Evolutionary conservation across 2,888 invertebrate species (phyloP).

Genomic region (Caenorhabditis panamensis): DNA sequence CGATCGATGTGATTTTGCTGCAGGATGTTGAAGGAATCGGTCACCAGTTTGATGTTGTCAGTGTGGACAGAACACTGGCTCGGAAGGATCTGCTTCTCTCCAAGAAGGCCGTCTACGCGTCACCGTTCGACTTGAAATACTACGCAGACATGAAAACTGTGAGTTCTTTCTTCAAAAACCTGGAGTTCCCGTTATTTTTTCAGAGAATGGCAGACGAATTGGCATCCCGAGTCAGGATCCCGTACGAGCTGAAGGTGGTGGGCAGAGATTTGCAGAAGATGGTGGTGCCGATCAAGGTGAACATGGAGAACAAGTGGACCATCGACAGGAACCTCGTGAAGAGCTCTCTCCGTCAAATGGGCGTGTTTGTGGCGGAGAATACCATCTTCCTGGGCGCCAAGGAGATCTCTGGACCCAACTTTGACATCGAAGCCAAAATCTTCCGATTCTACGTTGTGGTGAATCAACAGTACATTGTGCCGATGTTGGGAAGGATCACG

Average conservation of each 20-base stretch:
- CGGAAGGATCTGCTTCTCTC: constrained; percentile 73
- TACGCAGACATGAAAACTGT: constrained; percentile 75
- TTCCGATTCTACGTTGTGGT: constrained; percentile 77
- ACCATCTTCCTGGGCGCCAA: constrained; percentile 87
- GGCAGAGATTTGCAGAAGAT: constrained; percentile 73
- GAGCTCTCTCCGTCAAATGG: constrained; percentile 74
- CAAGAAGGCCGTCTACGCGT: constrained; percentile 78
- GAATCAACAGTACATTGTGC: constrained; percentile 75
- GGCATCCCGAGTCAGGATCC: constrained; percentile 75
- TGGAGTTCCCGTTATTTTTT: too few relatives aligned
- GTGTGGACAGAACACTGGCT: constrained; percentile 71
- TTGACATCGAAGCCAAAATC: constrained; percentile 87
- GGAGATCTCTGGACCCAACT: constrained; percentile 89
- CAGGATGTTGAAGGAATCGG: constrained; percentile 79
- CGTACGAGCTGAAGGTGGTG: constrained; percentile 71
- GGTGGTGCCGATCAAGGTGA: constrained; percentile 75
- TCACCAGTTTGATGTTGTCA: constrained; percentile 78
- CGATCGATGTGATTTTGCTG: constrained; percentile 76
- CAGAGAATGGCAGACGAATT: constrained; percentile 79
- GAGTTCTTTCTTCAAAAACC: too few relatives aligned
- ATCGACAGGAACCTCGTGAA: constrained; percentile 70
- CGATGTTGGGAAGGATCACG: constrained; percentile 78
- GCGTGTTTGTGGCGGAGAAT: constrained; percentile 85
- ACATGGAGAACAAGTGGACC: constrained; percentile 78
- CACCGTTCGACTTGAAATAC: constrained; percentile 79